phyloP scores from a whole-genome alignment of 2,797 vertebrate species.

The Triplophysa bombifrons region DNA sequence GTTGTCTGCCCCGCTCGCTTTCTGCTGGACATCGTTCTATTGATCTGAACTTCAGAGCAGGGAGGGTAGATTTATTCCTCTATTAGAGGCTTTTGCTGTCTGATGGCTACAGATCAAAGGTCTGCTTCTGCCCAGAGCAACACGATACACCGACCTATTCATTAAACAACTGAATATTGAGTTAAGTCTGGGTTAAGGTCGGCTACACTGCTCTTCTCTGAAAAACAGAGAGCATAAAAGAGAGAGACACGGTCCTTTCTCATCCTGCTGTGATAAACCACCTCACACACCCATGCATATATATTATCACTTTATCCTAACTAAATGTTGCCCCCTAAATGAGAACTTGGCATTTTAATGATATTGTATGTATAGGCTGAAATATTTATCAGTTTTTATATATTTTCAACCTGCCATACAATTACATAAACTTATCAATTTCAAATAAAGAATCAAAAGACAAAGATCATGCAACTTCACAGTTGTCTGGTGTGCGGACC shows the following conservation, averaged over 20 bases:
- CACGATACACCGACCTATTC: conserved; percentile 68
- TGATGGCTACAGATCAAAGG: conserved; percentile 74
- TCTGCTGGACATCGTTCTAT: conserved; percentile 68
- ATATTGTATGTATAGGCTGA: too few relatives aligned
- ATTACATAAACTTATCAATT: too few relatives aligned
- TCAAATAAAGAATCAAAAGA: too few relatives aligned
- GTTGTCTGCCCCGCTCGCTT: conserved; percentile 17
- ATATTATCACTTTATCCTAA: too few relatives aligned
- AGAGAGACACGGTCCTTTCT: neutral
- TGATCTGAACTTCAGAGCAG: conserved; percentile 71
- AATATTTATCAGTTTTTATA: too few relatives aligned
- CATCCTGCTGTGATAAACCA: neutral
- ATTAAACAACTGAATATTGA: conserved; percentile 63
- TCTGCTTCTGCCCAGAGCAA: conserved; percentile 65
- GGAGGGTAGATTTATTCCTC: conserved; percentile 71
- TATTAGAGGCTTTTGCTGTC: conserved; percentile 74
- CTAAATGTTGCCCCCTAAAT: too few relatives aligned
- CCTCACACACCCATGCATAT: neutral
- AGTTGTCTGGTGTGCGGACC: too few relatives aligned
- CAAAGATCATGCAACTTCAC: too few relatives aligned
- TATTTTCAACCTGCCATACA: too few relatives aligned
- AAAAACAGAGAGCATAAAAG: conserved; percentile 1
- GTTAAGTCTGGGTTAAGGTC: conserved; percentile 39
- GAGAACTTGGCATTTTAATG: too few relatives aligned
- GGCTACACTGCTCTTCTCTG: conserved; percentile 27